phyloP scores from a whole-genome alignment of 1,140 invertebrate genomes.

The Nasonia giraulti region DNA sequence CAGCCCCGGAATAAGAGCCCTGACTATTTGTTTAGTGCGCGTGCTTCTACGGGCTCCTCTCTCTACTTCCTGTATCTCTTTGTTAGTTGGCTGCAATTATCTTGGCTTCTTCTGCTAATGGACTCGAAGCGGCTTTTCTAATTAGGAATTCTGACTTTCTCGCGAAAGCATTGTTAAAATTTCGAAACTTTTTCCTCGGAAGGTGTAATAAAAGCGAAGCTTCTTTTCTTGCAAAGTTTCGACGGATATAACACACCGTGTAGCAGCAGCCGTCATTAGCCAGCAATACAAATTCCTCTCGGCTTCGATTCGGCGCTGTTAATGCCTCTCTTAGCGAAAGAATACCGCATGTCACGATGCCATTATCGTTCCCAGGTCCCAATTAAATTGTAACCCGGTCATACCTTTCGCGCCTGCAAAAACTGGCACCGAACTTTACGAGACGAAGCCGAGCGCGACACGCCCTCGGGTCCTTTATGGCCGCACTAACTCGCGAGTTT shows the following conservation, averaged over 20 bases:
- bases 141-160: neutral
- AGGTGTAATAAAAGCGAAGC: too few species aligned
- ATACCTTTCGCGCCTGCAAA: constrained; percentile 13
- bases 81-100: constrained; percentile 30
- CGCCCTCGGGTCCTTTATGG: constrained; percentile 48
- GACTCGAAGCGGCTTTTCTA: too few species aligned
- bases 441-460: neutral
- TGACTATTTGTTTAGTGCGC: constrained; percentile 22
- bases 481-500: constrained; percentile 53
- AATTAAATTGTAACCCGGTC: neutral
- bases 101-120: neutral
- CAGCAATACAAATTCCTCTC: neutral
- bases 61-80: neutral
- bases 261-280: neutral
- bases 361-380: neutral
- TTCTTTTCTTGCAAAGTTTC: neutral
- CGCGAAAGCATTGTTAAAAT: too few species aligned
- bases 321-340: too few species aligned
- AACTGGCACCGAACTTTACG: constrained; percentile 39
- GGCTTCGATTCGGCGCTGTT: too few species aligned
- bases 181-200: too few species aligned
- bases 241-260: neutral
- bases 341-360: neutral
- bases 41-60: neutral
- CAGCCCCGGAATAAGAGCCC: neutral